Evolutionary conservation across 1,140 invertebrate species (phyloP).

Genomic region (Lepidotrigona ventralis): DNA sequence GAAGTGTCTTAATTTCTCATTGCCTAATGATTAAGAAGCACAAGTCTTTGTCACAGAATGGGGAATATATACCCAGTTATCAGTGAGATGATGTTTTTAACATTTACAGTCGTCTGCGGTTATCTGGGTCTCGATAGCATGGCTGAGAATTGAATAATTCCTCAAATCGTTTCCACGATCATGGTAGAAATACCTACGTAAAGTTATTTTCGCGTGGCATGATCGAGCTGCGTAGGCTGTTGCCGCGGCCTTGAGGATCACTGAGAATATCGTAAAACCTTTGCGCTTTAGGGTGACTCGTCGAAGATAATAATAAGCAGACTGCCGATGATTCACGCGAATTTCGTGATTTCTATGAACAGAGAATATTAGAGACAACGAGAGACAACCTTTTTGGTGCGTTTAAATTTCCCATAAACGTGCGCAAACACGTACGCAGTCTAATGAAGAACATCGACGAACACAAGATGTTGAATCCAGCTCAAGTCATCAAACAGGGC

Average conservation of each 20-base stretch:
- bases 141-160: not conserved
- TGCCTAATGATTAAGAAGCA: not conserved
- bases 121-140: not conserved
- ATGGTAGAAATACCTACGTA: constrained; percentile 22
- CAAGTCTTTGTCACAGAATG: not conserved
- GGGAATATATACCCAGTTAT: not conserved
- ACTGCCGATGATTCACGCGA: not conserved
- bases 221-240: constrained; percentile 29
- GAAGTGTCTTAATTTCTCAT: not conserved
- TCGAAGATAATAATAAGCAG: not conserved
- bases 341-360: not conserved
- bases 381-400: not conserved
- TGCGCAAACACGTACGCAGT: not conserved
- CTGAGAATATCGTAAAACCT: constrained; percentile 22
- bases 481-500: not conserved
- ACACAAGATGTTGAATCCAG: not conserved
- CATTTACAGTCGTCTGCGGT: not conserved
- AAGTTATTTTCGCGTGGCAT: constrained; percentile 47
- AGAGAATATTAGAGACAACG: not conserved
- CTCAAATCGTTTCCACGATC: not conserved
- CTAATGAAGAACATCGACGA: not conserved
- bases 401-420: not conserved
- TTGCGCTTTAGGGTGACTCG: not conserved
- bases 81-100: not conserved
- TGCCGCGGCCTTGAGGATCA: constrained; percentile 25